Evolutionary conservation across 2,888 invertebrate genomes (phyloP).

Genomic region (Trachelus troglodyta): DNA sequence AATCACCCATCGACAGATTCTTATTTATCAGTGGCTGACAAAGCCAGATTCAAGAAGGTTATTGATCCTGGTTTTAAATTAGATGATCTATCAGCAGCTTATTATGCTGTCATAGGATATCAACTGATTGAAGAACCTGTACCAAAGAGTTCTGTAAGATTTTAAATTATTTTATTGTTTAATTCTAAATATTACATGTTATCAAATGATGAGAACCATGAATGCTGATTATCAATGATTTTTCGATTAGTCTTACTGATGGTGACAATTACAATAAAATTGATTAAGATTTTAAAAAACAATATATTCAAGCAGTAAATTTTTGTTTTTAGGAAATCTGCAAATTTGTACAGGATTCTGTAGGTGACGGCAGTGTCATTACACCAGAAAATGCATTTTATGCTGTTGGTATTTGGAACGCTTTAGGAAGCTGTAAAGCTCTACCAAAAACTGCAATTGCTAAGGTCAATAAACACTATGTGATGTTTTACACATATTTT

Average conservation of each 20-base stretch:
- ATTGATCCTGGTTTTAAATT: constrained; percentile 54
- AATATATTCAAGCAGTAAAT: constrained; percentile 10
- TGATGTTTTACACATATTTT: constrained; percentile 15
- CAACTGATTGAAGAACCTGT: constrained; percentile 74
- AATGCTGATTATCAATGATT: constrained; percentile 50
- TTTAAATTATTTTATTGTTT: constrained; percentile 8
- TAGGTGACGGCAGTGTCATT: constrained; percentile 55
- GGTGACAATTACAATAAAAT: constrained; percentile 5
- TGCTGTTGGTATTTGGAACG: constrained; percentile 73
- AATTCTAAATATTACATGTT: neutral
- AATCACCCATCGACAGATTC: constrained; percentile 56
- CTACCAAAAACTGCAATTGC: constrained; percentile 68
- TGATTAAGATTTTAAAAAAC: constrained; percentile 2
- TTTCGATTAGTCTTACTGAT: constrained; percentile 64
- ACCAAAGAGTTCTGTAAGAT: constrained; percentile 69
- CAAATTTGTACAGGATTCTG: constrained; percentile 62
- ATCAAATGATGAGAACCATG: constrained; percentile 49
- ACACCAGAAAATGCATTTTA: constrained; percentile 71
- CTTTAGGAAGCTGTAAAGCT: constrained; percentile 70
- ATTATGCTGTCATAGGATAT: constrained; percentile 81
- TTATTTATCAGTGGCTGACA: constrained; percentile 56
- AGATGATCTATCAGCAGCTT: constrained; percentile 74
- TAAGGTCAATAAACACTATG: constrained; percentile 54
- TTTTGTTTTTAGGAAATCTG: constrained; percentile 65
- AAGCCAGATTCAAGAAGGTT: constrained; percentile 52